phyloP scores from a whole-genome alignment of 2,113 vertebrate species.

The Pluvianellus socialis region DNA sequence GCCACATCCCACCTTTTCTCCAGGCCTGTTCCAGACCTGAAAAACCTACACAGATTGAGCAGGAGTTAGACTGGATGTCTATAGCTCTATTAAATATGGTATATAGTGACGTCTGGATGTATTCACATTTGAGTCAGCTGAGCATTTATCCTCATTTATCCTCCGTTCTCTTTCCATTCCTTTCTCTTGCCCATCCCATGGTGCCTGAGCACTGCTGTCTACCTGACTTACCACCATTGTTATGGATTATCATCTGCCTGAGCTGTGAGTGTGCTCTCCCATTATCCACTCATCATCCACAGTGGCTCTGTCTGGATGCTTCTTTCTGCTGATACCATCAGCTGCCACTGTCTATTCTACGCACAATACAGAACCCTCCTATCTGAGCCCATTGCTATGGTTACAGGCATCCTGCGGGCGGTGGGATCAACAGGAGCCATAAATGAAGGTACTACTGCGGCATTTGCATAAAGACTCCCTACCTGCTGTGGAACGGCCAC shows the following conservation, averaged over 20 bases:
- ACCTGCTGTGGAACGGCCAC: not conserved
- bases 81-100: not conserved
- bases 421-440: conserved; percentile 47
- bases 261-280: not conserved
- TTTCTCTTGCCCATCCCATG: not conserved
- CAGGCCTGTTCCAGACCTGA: not conserved
- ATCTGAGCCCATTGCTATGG: conserved; percentile 46
- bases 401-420: conserved; percentile 19
- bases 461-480: conserved; percentile 46
- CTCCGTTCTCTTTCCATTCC: not conserved
- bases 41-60: not conserved
- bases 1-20: not conserved
- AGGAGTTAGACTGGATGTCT: not conserved
- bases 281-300: not conserved
- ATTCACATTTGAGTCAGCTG: not conserved
- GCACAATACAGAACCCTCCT: conserved; percentile 14
- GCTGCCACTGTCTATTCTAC: not conserved
- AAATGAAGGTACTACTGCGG: conserved; percentile 17
- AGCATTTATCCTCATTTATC: not conserved
- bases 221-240: not conserved
- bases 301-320: not conserved
- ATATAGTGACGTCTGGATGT: not conserved
- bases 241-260: not conserved
- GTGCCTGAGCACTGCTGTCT: not conserved
- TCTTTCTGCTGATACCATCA: conserved; percentile 10